Percentiles rank a stretch among this genome's conserved stretches.
Conservation (phyloP, 2,113 vertebrate species). For the Perognathus longimembris region DNA sequence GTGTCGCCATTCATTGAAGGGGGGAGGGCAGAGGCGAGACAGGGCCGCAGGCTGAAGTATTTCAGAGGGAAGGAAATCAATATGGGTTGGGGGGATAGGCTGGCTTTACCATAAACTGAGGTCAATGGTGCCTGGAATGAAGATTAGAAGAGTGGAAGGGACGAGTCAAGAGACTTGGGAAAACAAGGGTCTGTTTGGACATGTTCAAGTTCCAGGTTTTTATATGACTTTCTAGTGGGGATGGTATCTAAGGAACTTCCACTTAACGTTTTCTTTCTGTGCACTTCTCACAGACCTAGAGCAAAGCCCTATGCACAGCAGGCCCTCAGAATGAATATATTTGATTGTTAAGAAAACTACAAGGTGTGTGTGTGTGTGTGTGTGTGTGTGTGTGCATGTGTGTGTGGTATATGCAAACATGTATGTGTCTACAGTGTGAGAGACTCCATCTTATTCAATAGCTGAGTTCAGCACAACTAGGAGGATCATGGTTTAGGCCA, state of each 20-base stretch:
- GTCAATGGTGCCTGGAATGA: background rate
- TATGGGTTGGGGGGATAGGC: background rate
- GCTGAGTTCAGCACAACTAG: no score
- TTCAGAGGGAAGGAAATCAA: background rate
- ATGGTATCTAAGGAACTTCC: background rate
- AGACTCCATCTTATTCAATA: no score
- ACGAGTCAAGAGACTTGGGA: background rate
- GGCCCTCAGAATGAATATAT: background rate
- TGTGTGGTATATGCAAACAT: no score
- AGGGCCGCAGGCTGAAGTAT: background rate
- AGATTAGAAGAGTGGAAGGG: background rate
- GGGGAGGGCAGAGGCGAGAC: background rate
- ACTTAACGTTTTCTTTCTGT: background rate
- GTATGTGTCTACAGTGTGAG: no score
- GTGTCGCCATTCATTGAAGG: background rate
- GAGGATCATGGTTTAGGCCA: no score
- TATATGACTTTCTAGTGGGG: background rate
- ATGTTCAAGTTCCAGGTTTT: background rate
- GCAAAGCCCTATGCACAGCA: background rate
- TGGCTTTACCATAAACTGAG: background rate
- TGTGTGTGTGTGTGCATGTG: no score
- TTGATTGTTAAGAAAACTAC: background rate
- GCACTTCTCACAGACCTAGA: background rate
- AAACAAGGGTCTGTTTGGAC: background rate
- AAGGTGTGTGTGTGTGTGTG: background rate